A percentile compares a stretch with the other conserved stretches of the same genome.
Conservation (phyloP, 2,113 vertebrate species). For the Ailurus styani region DNA sequence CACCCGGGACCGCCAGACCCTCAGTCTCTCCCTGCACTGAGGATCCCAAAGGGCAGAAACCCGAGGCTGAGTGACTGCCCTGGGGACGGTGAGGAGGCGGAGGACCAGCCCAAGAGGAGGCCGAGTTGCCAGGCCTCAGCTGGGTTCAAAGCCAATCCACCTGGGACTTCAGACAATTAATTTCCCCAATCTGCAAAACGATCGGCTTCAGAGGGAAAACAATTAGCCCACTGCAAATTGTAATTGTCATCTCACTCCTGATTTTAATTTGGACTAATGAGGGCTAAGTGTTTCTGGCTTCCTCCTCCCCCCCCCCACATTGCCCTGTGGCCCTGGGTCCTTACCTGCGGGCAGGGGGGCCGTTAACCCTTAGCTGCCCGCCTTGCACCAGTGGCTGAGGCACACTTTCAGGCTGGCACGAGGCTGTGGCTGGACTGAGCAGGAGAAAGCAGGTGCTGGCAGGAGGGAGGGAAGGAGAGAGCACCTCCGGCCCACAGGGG, state of each 20-base stretch:
- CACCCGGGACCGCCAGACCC: neutral
- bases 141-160: slow-evolving; percentile 71
- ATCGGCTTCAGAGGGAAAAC: slow-evolving; percentile 78
- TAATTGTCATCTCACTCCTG: slow-evolving; percentile 83
- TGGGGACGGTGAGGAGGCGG: neutral
- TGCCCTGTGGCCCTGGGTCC: neutral
- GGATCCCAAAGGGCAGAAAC: neutral
- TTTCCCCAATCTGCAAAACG: slow-evolving; percentile 74
- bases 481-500: neutral
- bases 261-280: slow-evolving; percentile 84
- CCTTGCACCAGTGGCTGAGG: neutral
- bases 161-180: slow-evolving; percentile 78
- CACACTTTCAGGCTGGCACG: neutral
- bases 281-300: slow-evolving; percentile 75
- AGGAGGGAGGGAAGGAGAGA: neutral
- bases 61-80: neutral
- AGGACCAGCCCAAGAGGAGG: neutral
- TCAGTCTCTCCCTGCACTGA: neutral
- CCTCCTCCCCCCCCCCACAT: slow-evolving; percentile 40
- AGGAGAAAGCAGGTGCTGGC: neutral
- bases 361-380: slow-evolving; percentile 7
- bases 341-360: slow-evolving; percentile 9
- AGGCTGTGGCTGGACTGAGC: neutral
- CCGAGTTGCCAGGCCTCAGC: neutral
- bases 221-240: slow-evolving; percentile 82